phyloP scores from a whole-genome alignment of 2,797 vertebrate genomes.

The Malurus leucopterus region DNA sequence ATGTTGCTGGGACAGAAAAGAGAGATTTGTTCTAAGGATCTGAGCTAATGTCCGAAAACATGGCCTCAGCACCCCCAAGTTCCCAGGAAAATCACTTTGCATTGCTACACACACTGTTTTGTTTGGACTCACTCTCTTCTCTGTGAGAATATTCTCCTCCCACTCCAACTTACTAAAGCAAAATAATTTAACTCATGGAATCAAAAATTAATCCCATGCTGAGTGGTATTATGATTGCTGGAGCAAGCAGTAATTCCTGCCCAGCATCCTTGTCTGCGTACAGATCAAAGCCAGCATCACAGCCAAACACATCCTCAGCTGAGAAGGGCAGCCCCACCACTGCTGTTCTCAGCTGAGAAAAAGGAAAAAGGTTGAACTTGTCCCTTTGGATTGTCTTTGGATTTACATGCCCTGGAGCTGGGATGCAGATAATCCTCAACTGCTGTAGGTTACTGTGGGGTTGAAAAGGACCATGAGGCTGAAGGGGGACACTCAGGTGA shows the following conservation, averaged over 20 bases:
- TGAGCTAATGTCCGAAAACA: not conserved
- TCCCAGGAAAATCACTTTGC: not conserved
- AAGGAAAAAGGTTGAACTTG: not conserved
- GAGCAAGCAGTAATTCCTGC: conserved; percentile 18
- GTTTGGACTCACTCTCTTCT: not conserved
- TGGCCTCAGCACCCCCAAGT: not conserved
- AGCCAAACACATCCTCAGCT: not conserved
- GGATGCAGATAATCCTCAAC: not conserved
- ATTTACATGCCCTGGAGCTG: not conserved
- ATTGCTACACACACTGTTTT: not conserved
- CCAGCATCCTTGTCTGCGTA: not conserved
- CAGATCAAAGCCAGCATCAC: not conserved
- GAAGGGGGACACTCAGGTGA: not conserved
- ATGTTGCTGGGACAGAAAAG: not conserved
- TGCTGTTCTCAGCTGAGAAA: not conserved
- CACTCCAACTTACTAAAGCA: not conserved
- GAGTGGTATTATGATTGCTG: conserved; percentile 26
- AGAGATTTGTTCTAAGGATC: not conserved
- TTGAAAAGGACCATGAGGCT: not conserved
- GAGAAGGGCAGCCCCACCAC: not conserved
- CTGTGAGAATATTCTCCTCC: conserved; percentile 12
- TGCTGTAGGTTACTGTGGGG: not conserved
- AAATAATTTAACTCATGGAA: conserved; percentile 24
- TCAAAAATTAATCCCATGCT: conserved; percentile 45
- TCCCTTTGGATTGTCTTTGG: not conserved